Conservation (phyloP, 2,113 vertebrate species). For the zebrafish (Danio rerio) region DNA sequence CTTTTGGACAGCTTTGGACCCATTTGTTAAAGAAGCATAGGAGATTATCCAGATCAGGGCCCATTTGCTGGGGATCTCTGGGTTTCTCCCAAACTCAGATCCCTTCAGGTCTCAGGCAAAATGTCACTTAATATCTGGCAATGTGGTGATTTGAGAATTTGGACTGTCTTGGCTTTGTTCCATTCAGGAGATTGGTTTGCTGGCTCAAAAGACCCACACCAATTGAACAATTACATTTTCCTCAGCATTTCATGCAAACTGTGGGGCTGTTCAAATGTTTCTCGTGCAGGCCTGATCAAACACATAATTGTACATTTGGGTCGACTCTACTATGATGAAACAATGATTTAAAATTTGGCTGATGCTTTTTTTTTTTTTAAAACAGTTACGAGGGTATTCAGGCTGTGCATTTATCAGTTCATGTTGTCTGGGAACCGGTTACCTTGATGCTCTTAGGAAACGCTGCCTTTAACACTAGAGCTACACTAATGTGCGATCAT, state of each 20-base stretch:
- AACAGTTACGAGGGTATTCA: too few species aligned
- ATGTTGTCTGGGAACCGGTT: too few species aligned
- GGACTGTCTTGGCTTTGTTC: constrained; percentile 33
- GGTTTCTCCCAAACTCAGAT: constrained; percentile 13
- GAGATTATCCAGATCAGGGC: constrained; percentile 52
- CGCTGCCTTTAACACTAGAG: too few species aligned
- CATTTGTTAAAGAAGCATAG: constrained; percentile 53
- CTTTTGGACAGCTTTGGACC: constrained; percentile 48
- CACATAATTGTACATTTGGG: constrained; percentile 9
- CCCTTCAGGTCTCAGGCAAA: constrained; percentile 49
- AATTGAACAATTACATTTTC: constrained; percentile 47
- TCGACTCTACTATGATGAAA: neutral
- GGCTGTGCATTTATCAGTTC: neutral
- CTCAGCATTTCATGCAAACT: constrained; percentile 29
- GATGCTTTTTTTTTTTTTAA: neutral
- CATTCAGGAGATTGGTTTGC: constrained; percentile 29
- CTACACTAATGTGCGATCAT: too few species aligned
- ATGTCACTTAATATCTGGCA: constrained; percentile 54
- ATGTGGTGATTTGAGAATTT: constrained; percentile 41
- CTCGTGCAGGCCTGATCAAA: constrained; percentile 34
- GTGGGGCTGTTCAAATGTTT: neutral
- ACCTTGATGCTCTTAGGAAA: too few species aligned
- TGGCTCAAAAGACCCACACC: constrained; percentile 1
- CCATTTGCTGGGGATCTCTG: constrained; percentile 50
- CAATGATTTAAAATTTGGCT: neutral